Base-by-base conservation (phyloP, 2,888 invertebrate species). In the Drosophila phalerata region DNA sequence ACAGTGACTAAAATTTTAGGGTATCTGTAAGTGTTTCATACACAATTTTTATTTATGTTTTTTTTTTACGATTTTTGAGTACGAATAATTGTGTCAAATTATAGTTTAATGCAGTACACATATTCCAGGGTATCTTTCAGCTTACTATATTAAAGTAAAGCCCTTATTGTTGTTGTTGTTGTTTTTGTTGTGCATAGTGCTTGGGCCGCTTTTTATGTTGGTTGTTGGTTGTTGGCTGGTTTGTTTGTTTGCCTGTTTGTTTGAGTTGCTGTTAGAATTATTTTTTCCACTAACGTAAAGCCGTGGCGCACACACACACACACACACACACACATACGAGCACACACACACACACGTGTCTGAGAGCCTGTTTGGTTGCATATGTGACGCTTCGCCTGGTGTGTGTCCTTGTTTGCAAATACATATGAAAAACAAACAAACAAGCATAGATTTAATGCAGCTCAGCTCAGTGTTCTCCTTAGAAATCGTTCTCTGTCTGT, bases 211-310 rank as follows among this genome's bases (percentile, higher is more conserved):
- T 83, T 88, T 85, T 71, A 74, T 82, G 89, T 85, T 87, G 74
- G 69, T 69, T 79, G 87, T 84, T 83, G 81, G 74, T 63, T 81
- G 79, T 64, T 70, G 25, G 85, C 61, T 77, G 77, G 86, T 75
- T 72, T 79, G 86, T 71, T 79, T 86, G 85, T 79, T 78, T 84
- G 84, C 72, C 74, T 78, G 85, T 73, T 84, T 89, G 87, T 88
- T 85, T 89, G 89, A 88, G 89, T 87, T 89, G 89, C 87, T 85
- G 85, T 88, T 88, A 86, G 89, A 88, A 85, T 85, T 87, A 87
- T 85, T 85, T 87, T 89, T 88, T 88, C 68, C 77, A 81, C 85
- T 86, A 85, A 86, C 71, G 85, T 74, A 86, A 84, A 87, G 83
- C 86, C 77, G 85, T 77, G 82, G 67, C 67, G 65, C 70, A 77